phyloP scores from a whole-genome alignment of 1,140 invertebrate species.

The Solenopsis fugax region DNA sequence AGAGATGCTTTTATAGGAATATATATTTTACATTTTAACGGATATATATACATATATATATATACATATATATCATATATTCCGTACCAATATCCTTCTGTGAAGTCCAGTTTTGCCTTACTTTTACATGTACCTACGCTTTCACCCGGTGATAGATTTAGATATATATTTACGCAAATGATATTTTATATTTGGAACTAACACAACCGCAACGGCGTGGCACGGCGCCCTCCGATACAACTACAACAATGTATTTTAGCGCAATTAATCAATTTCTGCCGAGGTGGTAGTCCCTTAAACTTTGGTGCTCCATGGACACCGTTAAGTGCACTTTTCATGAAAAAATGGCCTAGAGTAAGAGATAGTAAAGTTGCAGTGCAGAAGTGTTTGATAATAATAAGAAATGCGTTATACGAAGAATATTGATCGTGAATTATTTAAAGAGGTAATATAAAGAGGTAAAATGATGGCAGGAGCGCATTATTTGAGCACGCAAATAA shows the following conservation, averaged over 20 bases:
- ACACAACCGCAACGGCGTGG: conserved; percentile 31
- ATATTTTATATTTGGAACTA: conserved; percentile 74
- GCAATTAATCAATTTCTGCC: conserved; percentile 84
- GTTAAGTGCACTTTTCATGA: conserved; percentile 86
- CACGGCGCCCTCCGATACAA: conserved; percentile 1
- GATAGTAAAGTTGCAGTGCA: conserved; percentile 76
- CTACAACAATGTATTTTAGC: conserved; percentile 79
- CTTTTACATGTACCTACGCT: conserved; percentile 83
- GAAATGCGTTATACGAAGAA: conserved; percentile 80
- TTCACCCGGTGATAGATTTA: conserved; percentile 84
- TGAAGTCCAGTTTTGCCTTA: conserved; percentile 84
- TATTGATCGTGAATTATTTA: conserved; percentile 85
- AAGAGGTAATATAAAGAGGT: conserved; percentile 83
- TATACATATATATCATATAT: conserved; percentile 12
- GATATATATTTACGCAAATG: conserved; percentile 70
- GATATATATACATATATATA: conserved; percentile 18
- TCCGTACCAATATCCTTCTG: conserved; percentile 73
- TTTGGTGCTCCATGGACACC: conserved; percentile 85
- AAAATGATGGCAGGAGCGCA: conserved; percentile 83
- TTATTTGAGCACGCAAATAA: conserved; percentile 81
- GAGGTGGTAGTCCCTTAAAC: conserved; percentile 83
- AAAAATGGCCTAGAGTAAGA: conserved; percentile 85
- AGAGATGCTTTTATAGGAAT: conserved; percentile 75
- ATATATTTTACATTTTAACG: conserved; percentile 69
- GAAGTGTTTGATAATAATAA: conserved; percentile 80